A percentile compares a stretch with the other conserved stretches of the same genome.
Evolutionary conservation across 2,888 invertebrate genomes (phyloP).

Genomic region (Schrankia costaestrigalis): DNA sequence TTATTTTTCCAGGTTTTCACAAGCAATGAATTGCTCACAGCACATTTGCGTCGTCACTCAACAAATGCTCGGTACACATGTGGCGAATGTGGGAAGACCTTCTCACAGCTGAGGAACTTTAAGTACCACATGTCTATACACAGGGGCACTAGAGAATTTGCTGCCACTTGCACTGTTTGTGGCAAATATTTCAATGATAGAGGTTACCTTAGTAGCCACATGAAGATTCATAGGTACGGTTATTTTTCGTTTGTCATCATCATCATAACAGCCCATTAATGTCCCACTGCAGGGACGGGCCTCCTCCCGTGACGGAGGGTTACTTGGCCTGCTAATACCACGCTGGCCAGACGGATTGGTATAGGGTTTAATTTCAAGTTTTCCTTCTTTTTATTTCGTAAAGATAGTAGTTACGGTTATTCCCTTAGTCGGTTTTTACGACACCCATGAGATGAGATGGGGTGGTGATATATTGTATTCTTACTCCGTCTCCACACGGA

Average conservation of each 20-base stretch:
- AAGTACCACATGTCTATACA: conserved; percentile 92
- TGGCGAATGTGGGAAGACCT: conserved; percentile 88
- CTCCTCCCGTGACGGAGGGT: no score
- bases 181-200: conserved; percentile 92
- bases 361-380: no score
- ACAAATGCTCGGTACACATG: conserved; percentile 82
- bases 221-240: conserved; percentile 87
- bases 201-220: conserved; percentile 91
- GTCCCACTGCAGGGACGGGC: no score
- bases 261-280: no score
- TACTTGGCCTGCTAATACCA: no score
- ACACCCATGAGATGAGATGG: no score
- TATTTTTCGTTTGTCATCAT: neutral
- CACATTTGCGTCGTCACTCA: conserved; percentile 47
- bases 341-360: no score
- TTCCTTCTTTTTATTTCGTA: no score
- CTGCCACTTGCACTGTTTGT: conserved; percentile 83
- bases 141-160: conserved; percentile 90
- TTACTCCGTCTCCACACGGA: no score
- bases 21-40: conserved; percentile 37
- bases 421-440: no score
- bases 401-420: no score
- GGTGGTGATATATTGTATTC: no score
- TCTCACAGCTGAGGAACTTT: conserved; percentile 91
- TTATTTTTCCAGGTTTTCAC: conserved; percentile 50